Percentiles rank a stretch among this genome's conserved stretches.
These are phyloP conservation scores for Pipa parva DNA, from an alignment of 2,113 vertebrate genomes.

Conservation along the genomic window DNA sequence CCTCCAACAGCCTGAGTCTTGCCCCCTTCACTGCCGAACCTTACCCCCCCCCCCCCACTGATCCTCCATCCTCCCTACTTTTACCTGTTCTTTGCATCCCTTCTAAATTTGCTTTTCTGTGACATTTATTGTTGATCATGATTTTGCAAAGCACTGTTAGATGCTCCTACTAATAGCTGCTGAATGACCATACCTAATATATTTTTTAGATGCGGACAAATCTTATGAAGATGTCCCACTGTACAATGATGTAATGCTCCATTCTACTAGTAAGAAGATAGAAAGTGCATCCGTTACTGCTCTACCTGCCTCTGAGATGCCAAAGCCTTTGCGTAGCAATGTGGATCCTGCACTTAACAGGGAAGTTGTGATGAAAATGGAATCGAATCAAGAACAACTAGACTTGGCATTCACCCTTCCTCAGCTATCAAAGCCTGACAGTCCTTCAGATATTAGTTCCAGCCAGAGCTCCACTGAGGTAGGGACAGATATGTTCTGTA, in stretches of 20 bases:
- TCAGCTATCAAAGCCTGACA: slow-evolving; percentile 65
- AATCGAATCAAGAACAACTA: slow-evolving; percentile 64
- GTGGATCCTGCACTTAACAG: slow-evolving; percentile 68
- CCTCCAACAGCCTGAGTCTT: too few species aligned
- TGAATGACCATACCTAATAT: too few species aligned
- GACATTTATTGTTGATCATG: too few species aligned
- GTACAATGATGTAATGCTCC: slow-evolving; percentile 96
- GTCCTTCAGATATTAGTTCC: slow-evolving; percentile 65
- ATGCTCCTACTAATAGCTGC: too few species aligned
- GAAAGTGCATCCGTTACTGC: slow-evolving; percentile 80
- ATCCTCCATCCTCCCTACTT: too few species aligned
- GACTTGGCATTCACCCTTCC: slow-evolving; percentile 70
- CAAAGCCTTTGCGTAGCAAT: slow-evolving; percentile 71
- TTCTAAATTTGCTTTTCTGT: too few species aligned
- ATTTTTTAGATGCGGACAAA: slow-evolving; percentile 73
- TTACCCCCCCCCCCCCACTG: too few species aligned
- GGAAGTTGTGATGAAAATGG: slow-evolving; percentile 72
- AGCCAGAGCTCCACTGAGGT: slow-evolving; percentile 78
- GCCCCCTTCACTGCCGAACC: too few species aligned
- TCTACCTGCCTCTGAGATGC: slow-evolving; percentile 72
- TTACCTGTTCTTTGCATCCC: too few species aligned
- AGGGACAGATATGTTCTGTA: too few species aligned
- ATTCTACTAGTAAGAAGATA: slow-evolving; percentile 77
- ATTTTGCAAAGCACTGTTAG: too few species aligned
- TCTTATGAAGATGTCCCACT: slow-evolving; percentile 81